These are phyloP conservation scores for Microctenopoma steveboyesi DNA, from an alignment of 2,797 vertebrate genomes.

Conservation along the genomic window DNA sequence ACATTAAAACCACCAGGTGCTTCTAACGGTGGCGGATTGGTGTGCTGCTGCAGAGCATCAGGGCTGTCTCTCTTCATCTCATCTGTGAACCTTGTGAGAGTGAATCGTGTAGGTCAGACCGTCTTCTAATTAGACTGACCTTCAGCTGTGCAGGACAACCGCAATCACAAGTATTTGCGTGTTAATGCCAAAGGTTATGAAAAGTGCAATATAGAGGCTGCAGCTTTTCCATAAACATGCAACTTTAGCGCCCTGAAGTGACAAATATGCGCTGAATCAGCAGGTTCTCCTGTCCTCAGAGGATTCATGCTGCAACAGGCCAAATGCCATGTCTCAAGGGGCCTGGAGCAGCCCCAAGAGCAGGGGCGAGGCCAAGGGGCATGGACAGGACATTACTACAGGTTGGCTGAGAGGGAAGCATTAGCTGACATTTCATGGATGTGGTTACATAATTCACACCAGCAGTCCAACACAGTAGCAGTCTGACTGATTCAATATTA, in stretches of 20 bases:
- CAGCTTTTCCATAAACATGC: constrained; percentile 45
- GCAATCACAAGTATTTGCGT: constrained; percentile 55
- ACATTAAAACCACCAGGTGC: no score
- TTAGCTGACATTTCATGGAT: not conserved
- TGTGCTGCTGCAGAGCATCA: not conserved
- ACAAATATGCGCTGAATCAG: constrained; percentile 68
- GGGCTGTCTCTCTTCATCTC: constrained; percentile 20
- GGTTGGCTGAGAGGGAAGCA: constrained; percentile 6
- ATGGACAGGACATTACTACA: constrained; percentile 26
- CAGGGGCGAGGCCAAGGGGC: not conserved
- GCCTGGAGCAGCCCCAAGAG: constrained; percentile 3
- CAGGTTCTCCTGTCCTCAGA: constrained; percentile 64
- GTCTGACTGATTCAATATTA: not conserved
- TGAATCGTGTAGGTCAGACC: constrained; percentile 38
- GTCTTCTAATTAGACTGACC: constrained; percentile 68
- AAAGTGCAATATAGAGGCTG: constrained; percentile 61
- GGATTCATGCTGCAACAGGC: constrained; percentile 69
- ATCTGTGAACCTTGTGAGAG: constrained; percentile 29
- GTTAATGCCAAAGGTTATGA: constrained; percentile 73
- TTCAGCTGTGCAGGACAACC: constrained; percentile 46
- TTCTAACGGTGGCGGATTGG: no score
- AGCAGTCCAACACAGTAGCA: not conserved
- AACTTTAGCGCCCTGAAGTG: constrained; percentile 73
- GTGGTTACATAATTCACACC: constrained; percentile 10
- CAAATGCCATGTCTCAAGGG: constrained; percentile 68